Evolutionary conservation across 2,888 invertebrate species (phyloP), one percentile per base, ranked within the genome.

Genomic region (Machimus rusticus): DNA sequence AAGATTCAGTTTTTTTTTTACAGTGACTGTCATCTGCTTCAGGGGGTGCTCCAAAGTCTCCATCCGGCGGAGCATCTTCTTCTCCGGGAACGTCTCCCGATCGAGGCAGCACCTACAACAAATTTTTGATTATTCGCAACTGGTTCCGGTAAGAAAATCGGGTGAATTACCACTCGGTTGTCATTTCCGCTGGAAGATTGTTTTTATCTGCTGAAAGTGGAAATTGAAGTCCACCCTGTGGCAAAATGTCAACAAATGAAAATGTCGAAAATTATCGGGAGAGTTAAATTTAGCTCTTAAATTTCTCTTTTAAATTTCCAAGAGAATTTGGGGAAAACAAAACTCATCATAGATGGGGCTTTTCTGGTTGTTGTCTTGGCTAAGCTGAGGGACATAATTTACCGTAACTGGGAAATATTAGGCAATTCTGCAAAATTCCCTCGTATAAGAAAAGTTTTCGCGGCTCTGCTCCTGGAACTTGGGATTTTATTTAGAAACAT

Each of bases 1-100:
- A 31, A 51, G 76, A 66, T 12, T 12, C 43, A 16, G 43, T 4
- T 12, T 14, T 0, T 34, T 23, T 87, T 90, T 91, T 92, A 93
- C 93, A 66, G 93, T 93, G 87, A 94, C 93, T 51, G 93, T 92
- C 43, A 93, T 91, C 88, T 93, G 93, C 90, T 94, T 95, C 9
- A 95, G 90, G 14, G 95, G 95, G 92, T 95, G 95, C 57, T 95
- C 95, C 86, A 90, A 90, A 1, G 93, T 93, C 89, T 89, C 89
- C 78, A 90, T 89, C 46, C 91, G 88, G 66, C 90, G 90, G 9
- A 92, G 88, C 34, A 90, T 88, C 57, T 91, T 91, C 89, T 91
- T 92, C 12, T 89, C 89, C 39, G 91, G 90, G 87, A 90, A 89
- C 86, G 91, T 91, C 87, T 90, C 90, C 39, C 90, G 90, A 14